A percentile compares a stretch with the other conserved stretches of the same genome.
Conservation (phyloP, 2,888 invertebrate genomes). For the Drosophila ezoana region DNA sequence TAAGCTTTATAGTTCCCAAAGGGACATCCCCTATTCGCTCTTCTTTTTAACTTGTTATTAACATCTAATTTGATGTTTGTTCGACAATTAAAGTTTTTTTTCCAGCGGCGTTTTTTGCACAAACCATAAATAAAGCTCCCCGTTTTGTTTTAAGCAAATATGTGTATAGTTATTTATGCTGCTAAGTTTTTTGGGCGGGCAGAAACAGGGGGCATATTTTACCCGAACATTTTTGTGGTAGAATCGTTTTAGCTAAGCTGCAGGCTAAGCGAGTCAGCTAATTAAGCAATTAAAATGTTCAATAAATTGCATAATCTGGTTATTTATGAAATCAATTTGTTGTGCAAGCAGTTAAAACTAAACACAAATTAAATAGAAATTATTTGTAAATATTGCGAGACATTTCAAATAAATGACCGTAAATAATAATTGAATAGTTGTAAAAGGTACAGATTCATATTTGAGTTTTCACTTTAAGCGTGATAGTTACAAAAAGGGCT, state of each 20-base stretch:
- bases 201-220: background rate
- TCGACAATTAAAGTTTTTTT: slow-evolving; percentile 12
- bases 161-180: slow-evolving; percentile 30
- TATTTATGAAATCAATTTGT: background rate
- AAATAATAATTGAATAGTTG: too few species aligned
- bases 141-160: slow-evolving; percentile 4
- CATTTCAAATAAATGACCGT: too few species aligned
- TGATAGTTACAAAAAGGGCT: too few species aligned
- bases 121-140: slow-evolving; percentile 7
- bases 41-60: background rate
- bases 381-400: too few species aligned
- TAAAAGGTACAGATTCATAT: too few species aligned
- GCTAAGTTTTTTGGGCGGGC: background rate
- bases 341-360: background rate
- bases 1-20: background rate
- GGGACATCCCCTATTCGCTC: too few species aligned
- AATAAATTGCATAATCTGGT: slow-evolving; percentile 21
- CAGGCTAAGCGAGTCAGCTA: slow-evolving; percentile 19
- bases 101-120: background rate
- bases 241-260: slow-evolving; percentile 1
- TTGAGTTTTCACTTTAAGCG: background rate
- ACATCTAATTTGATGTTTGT: slow-evolving; percentile 19
- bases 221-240: background rate
- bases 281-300: slow-evolving; percentile 22
- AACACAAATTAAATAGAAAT: too few species aligned